Evolutionary conservation across 2,888 invertebrate species (phyloP).

Genomic region (Polydrusus tereticollis): DNA sequence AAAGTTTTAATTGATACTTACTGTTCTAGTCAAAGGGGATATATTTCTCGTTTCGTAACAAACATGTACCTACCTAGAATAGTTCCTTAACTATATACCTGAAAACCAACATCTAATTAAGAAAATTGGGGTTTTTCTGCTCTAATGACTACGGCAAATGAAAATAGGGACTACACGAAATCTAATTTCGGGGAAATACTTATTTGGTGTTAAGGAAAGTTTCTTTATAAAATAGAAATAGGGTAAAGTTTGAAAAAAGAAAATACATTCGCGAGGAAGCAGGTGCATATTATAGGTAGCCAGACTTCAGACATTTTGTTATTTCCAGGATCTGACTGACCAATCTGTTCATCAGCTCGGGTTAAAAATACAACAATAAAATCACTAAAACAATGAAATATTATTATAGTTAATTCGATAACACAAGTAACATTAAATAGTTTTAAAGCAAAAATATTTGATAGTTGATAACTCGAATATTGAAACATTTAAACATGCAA

Average conservation of each 20-base stretch:
- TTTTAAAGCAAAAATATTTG: no score
- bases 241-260: slow-evolving; percentile 25
- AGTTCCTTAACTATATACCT: slow-evolving; percentile 14
- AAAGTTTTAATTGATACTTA: no score
- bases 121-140: slow-evolving; percentile 35
- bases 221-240: slow-evolving; percentile 34
- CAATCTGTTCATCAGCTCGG: no score
- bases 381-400: no score
- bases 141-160: slow-evolving; percentile 23
- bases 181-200: slow-evolving; percentile 37
- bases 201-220: slow-evolving; percentile 38
- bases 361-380: no score
- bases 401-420: no score
- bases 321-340: no score
- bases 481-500: no score
- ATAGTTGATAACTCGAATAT: no score
- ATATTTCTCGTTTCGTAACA: neutral
- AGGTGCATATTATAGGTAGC: no score
- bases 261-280: slow-evolving; percentile 11
- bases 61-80: neutral
- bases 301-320: no score
- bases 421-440: no score
- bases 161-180: slow-evolving; percentile 34
- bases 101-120: slow-evolving; percentile 39
- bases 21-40: neutral